A percentile compares a stretch with the other conserved stretches of the same genome.
Evolutionary conservation across 1,140 invertebrate species (phyloP).

Genomic region (Argopecten irradians): DNA sequence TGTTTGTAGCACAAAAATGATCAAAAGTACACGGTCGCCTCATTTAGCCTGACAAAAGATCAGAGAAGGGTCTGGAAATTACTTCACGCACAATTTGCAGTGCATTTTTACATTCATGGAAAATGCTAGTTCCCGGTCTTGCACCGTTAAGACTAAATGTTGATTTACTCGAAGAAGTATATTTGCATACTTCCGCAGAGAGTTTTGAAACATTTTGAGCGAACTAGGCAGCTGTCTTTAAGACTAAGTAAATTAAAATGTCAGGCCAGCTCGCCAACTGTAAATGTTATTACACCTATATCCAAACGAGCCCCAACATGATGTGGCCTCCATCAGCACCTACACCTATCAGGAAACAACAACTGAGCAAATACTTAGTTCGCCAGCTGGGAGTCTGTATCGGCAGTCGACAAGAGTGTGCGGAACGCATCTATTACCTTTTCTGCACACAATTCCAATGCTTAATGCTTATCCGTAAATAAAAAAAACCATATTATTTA

Average conservation of each 20-base stretch:
- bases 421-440: neutral
- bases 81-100: conserved; percentile 38
- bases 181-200: conserved; percentile 46
- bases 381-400: neutral
- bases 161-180: conserved; percentile 43
- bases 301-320: conserved; percentile 12
- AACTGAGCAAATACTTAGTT: neutral
- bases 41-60: conserved; percentile 44
- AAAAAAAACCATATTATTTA: neutral
- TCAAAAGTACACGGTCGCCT: conserved; percentile 41
- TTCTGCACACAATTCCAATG: neutral
- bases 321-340: neutral
- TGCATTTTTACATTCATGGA: conserved; percentile 47
- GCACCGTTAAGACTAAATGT: conserved; percentile 45
- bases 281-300: conserved; percentile 49
- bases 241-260: conserved; percentile 49
- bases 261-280: conserved; percentile 37
- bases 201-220: conserved; percentile 46
- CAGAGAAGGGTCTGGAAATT: conserved; percentile 34
- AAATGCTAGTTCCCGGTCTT: conserved; percentile 39
- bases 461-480: neutral
- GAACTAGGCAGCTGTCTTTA: conserved; percentile 42
- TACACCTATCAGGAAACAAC: neutral
- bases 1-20: conserved; percentile 26
- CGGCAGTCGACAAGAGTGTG: neutral